Percentiles rank a stretch among this genome's conserved stretches.
Evolutionary conservation across 2,888 invertebrate species (phyloP).

Genomic region (Agrilus mali): DNA sequence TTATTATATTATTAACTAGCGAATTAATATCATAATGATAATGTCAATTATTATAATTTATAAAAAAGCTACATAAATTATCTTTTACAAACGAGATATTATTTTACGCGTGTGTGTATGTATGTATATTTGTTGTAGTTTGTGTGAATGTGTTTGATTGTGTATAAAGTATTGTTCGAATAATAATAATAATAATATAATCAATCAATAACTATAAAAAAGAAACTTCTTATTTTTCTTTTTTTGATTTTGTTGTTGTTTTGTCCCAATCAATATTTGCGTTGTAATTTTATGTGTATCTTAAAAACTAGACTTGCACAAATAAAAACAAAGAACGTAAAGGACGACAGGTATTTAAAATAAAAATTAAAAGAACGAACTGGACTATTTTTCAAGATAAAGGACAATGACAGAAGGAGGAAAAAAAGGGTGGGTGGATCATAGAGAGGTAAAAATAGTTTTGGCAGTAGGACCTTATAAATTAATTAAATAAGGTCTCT

Average conservation of each 20-base stretch:
- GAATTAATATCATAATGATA: conserved; percentile 21
- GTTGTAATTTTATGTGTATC: conserved; percentile 6
- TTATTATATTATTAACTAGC: conserved; percentile 26
- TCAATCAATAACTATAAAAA: conserved; percentile 9
- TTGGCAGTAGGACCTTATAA: conserved; percentile 23
- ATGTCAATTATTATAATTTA: conserved; percentile 23
- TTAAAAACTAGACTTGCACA: conserved; percentile 23
- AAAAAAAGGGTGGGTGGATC: conserved; percentile 8
- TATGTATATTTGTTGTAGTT: conserved; percentile 13
- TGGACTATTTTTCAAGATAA: too few relatives aligned
- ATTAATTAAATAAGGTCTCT: conserved; percentile 14
- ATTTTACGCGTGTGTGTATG: conserved; percentile 17
- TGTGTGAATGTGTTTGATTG: conserved; percentile 19
- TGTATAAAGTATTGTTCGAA: conserved; percentile 17
- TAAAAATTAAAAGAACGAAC: too few relatives aligned
- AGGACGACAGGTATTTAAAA: too few relatives aligned
- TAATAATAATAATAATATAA: conserved; percentile 14
- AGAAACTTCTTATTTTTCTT: conserved; percentile 1
- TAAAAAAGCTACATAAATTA: conserved; percentile 27
- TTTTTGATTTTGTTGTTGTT: background rate
- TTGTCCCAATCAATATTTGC: background rate
- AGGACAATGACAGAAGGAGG: conserved; percentile 5
- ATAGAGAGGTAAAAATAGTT: conserved; percentile 16
- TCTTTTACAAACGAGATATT: conserved; percentile 1
- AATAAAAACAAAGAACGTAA: too few relatives aligned